Evolutionary conservation across 2,797 vertebrate species (phyloP).

Genomic region (Gambusia yucatana): DNA sequence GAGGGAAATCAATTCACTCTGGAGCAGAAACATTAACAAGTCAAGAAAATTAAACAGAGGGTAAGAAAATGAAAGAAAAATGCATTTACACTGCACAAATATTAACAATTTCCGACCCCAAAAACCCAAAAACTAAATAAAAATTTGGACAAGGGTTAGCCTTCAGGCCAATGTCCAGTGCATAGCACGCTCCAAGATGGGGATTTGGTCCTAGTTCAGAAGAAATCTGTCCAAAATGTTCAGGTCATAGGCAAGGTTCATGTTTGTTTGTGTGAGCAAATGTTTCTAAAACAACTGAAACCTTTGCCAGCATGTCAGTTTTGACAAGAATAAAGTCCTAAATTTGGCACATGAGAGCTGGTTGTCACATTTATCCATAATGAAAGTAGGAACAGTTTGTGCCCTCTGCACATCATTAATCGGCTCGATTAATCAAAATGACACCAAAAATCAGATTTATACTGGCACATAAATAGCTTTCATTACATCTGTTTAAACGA

Average conservation of each 20-base stretch:
- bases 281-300: not conserved
- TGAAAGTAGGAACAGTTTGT: not conserved
- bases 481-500: not conserved
- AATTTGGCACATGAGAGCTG: not conserved
- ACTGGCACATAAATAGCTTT: not conserved
- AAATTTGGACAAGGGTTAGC: slow-evolving; percentile 44
- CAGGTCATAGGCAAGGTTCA: slow-evolving; percentile 37
- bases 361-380: not conserved
- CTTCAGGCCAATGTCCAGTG: slow-evolving; percentile 45
- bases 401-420: not conserved
- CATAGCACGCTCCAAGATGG: slow-evolving; percentile 54
- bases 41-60: slow-evolving; percentile 37
- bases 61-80: slow-evolving; percentile 32
- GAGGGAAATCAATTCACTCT: slow-evolving; percentile 44
- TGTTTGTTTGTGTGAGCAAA: slow-evolving; percentile 4
- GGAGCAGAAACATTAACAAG: slow-evolving; percentile 60
- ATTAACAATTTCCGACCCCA: slow-evolving; percentile 56
- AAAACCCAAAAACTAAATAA: slow-evolving; percentile 51
- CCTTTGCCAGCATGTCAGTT: not conserved
- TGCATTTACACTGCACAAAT: slow-evolving; percentile 65
- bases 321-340: slow-evolving; percentile 6
- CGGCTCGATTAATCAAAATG: not conserved
- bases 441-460: not conserved
- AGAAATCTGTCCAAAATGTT: slow-evolving; percentile 43
- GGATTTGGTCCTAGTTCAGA: slow-evolving; percentile 57